Base-by-base conservation (phyloP, 1,140 invertebrate species). In the Cotesia glomerata region DNA sequence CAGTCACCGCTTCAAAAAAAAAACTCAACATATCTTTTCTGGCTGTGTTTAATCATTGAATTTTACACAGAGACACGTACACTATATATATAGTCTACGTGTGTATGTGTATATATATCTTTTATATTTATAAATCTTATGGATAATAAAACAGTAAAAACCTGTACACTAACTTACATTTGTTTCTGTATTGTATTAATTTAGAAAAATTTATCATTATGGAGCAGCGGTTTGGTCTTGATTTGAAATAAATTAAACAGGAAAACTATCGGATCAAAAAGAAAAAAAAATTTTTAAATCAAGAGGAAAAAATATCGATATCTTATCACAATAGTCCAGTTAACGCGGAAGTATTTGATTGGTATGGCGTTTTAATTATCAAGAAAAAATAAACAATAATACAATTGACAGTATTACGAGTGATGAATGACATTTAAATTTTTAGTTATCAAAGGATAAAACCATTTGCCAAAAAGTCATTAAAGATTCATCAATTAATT, bases 161-260 rank as follows among this genome's bases (percentile, higher is more conserved):
- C 49, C 69, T 71, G 69, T 71, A 71, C 69, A 71, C 59, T 63
- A 71, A 62, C 69, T 69, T 69, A 69, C 67, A 69, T 49, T 54
- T 49, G 56, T 45, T 45, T 39, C 3, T 62, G 36, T 51, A 26
- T 58, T 36, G 49, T 68, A 56, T 68, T 68, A 11, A 11, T 68
- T 63, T 63, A 71, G 69, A 71, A 71, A 71, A 63, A 45, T 49
- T 71, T 56, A n/a, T 13, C 45, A 13, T 63, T 35, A 49, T 45
- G 45, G 32, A 63, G 49, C 58, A 71, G 59, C 35, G 69, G 14
- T 8, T 52, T 63, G 26, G 49, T 61, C 36, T 65, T 65, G 14
- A 32, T 18, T 16, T 51, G n/a, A 52, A 65, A 64, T 36, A 62
- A 62, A 62, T 62, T 13, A n/a, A 26, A 62, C 8, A 14, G n/a